Conservation (phyloP, 2,888 invertebrate genomes). For the Nymphalis c-album region DNA sequence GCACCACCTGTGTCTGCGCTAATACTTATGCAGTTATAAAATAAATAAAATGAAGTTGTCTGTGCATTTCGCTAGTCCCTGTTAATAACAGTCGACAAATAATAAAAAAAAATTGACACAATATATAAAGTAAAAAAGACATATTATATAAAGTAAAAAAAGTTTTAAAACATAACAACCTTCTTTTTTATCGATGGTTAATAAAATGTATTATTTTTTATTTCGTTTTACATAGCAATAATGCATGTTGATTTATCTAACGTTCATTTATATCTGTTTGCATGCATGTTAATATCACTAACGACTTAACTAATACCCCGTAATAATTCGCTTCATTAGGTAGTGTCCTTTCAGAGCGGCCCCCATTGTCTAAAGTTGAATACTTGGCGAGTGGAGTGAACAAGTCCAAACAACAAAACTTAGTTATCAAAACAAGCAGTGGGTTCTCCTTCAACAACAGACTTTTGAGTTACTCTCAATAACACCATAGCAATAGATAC, state of each 20-base stretch:
- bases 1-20: no score
- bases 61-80: no score
- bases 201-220: no score
- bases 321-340: slow-evolving; percentile 58
- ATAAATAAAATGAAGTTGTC: no score
- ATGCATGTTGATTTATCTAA: slow-evolving; percentile 3
- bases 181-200: no score
- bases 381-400: slow-evolving; percentile 64
- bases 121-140: no score
- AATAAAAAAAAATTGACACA: no score
- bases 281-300: slow-evolving; percentile 14
- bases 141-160: no score
- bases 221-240: no score
- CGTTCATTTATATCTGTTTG: slow-evolving; percentile 15
- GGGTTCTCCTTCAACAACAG: slow-evolving; percentile 67
- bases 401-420: slow-evolving; percentile 63
- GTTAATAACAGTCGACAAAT: no score
- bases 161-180: no score
- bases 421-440: slow-evolving; percentile 76
- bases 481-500: slow-evolving; percentile 27
- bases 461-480: slow-evolving; percentile 37
- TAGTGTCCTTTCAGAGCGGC: slow-evolving; percentile 48
- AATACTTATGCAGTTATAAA: no score
- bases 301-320: slow-evolving; percentile 31
- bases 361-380: slow-evolving; percentile 68